Evolutionary conservation across 1,140 invertebrate genomes (phyloP), one percentile per base, ranked within the genome.

Genomic region (Leptoteleia sp.): DNA sequence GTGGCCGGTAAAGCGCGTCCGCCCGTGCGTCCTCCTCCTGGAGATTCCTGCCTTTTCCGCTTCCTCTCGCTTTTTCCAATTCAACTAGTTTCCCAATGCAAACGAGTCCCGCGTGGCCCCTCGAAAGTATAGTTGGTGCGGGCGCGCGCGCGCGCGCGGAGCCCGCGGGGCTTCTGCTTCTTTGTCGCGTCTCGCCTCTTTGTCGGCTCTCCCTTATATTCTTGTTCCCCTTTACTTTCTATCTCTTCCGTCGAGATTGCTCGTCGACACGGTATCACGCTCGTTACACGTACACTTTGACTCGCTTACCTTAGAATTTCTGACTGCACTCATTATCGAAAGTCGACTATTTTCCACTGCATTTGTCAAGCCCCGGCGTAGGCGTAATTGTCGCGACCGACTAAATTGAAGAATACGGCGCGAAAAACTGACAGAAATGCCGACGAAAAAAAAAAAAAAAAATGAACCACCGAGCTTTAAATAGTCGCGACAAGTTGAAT

Each of bases 41-140:
- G 43, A 17, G 37, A 37, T 33, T 40, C n/a, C n/a, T 11, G 29
- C 29, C 43, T 27, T 35, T 31, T 6, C 19, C 16, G 31, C 22
- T 33, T 22, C 40, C 22, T 38, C 35, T 15, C 12, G 35, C 16
- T 33, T 59, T 65, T 75, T 59, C 40, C 43, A 42, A 59, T 75
- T 54, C 61, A 54, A 61, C 61, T 61, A 73, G 61, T 75, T 67
- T 67, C 7, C 62, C 71, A 59, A 75, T 75, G 71, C 59, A 67
- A 75, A 75, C 71, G 71, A 67, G 71, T 19, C 61, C 61, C 54
- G 71, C 71, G 37, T 67, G 61, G 61, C 55, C 62, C 38, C 43
- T 76, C 38, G 25, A 65, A 64, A 64, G 67, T 61, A 71, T 61
- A n/a, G n/a, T n/a, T n/a, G n/a, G n/a, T n/a, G n/a, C n/a, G n/a